Conservation (phyloP, 2,113 vertebrate genomes). For the Cacatua alba region DNA sequence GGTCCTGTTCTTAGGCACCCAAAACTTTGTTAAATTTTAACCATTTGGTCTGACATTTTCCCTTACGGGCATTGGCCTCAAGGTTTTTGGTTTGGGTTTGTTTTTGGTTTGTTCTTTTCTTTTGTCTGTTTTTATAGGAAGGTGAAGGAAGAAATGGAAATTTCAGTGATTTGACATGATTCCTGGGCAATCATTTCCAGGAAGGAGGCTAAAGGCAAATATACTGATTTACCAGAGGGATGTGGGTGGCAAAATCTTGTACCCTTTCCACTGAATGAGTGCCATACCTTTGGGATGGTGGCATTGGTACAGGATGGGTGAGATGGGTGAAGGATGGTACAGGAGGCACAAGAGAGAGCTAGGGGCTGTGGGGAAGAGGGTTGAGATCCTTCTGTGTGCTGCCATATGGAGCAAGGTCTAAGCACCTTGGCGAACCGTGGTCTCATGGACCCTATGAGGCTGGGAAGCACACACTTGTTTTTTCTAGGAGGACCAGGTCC, state of each 20-base stretch:
- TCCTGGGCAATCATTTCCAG: not conserved
- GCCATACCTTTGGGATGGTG: not conserved
- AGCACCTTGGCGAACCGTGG: accelerated
- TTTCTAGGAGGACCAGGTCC: not conserved
- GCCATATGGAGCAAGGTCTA: not conserved
- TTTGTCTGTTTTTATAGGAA: not conserved
- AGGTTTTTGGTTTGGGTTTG: not conserved
- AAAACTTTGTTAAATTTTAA: not conserved
- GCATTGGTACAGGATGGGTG: not conserved
- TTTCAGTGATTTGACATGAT: not conserved
- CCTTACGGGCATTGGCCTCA: not conserved
- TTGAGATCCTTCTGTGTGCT: not conserved
- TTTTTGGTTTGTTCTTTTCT: not conserved
- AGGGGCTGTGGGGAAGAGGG: not conserved
- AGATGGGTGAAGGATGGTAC: not conserved
- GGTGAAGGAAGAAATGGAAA: not conserved
- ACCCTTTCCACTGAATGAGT: not conserved
- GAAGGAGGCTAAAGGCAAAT: not conserved
- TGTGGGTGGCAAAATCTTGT: not conserved
- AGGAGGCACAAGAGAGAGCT: not conserved
- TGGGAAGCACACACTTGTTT: not conserved
- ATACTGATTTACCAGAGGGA: not conserved
- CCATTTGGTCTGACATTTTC: not conserved
- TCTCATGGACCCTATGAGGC: not conserved
- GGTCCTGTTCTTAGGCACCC: not conserved